Conservation (phyloP, 2,113 vertebrate genomes). For the Patagioenas fasciata region DNA sequence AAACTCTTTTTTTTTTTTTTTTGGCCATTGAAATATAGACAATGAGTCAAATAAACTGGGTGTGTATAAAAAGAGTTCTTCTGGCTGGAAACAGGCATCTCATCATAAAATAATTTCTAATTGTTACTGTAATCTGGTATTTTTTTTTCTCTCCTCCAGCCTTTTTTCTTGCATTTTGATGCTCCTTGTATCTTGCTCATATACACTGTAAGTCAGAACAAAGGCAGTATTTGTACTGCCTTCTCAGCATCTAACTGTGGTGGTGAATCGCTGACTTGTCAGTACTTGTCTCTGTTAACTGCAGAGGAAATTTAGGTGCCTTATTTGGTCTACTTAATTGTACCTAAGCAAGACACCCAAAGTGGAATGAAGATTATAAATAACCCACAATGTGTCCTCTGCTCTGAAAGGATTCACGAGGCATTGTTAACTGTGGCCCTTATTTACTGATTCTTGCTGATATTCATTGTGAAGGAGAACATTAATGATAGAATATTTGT, state of each 20-base stretch:
- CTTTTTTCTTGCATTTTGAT: neutral
- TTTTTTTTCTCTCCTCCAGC: neutral
- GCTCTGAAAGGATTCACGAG: neutral
- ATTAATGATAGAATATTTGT: slow-evolving; percentile 23
- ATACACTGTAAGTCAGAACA: neutral
- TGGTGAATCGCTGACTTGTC: neutral
- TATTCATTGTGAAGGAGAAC: neutral
- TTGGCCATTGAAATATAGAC: neutral
- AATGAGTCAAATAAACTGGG: neutral
- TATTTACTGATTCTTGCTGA: neutral
- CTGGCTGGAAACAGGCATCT: neutral
- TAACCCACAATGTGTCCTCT: neutral
- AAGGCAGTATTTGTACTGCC: neutral
- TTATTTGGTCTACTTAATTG: neutral
- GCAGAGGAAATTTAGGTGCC: neutral
- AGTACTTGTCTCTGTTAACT: neutral
- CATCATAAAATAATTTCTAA: neutral
- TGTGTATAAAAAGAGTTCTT: neutral
- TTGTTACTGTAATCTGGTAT: neutral
- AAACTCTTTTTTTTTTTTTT: neutral
- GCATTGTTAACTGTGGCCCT: neutral
- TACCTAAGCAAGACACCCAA: neutral
- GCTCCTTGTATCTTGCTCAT: neutral
- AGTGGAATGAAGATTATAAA: neutral
- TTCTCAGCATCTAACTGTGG: neutral